phyloP scores from a whole-genome alignment of 2,113 vertebrate species.

The Cyprinodon variegatus region DNA sequence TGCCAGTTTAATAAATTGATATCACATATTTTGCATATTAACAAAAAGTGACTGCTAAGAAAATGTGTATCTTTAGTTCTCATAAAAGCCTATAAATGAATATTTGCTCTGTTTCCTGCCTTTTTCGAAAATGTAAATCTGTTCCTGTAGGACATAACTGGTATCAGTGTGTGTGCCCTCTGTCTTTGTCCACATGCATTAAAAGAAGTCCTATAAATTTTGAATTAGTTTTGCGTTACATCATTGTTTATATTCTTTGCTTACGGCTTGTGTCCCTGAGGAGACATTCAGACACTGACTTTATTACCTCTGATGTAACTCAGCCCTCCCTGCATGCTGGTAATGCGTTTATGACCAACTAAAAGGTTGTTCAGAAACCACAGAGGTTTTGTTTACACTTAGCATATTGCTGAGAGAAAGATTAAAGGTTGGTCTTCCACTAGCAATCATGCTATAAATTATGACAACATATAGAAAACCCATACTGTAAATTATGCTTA shows the following conservation, averaged over 20 bases:
- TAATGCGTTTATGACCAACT: constrained; percentile 33
- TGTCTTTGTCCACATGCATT: constrained; percentile 3
- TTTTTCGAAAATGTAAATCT: not conserved
- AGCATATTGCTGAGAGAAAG: constrained; percentile 49
- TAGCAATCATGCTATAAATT: not conserved
- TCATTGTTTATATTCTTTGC: constrained; percentile 52
- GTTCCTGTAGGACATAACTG: not conserved
- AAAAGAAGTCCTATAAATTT: constrained; percentile 55
- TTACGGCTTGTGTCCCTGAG: constrained; percentile 61
- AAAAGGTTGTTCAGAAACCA: constrained; percentile 59
- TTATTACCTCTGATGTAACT: constrained; percentile 52
- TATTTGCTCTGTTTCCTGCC: not conserved
- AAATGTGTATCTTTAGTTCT: not conserved
- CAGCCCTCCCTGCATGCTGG: constrained; percentile 33
- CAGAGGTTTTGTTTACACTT: constrained; percentile 68
- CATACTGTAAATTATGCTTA: not conserved
- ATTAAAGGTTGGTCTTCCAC: constrained; percentile 28
- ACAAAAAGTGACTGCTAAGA: not conserved
- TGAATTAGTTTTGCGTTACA: constrained; percentile 50
- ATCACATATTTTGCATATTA: not conserved
- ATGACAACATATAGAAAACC: not conserved
- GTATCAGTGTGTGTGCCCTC: constrained; percentile 5
- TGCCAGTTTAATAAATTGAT: not conserved
- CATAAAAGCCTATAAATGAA: not conserved
- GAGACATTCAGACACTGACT: constrained; percentile 58